These are phyloP conservation scores for Hirundo rustica DNA, from an alignment of 2,797 vertebrate species.

Conservation along the genomic window DNA sequence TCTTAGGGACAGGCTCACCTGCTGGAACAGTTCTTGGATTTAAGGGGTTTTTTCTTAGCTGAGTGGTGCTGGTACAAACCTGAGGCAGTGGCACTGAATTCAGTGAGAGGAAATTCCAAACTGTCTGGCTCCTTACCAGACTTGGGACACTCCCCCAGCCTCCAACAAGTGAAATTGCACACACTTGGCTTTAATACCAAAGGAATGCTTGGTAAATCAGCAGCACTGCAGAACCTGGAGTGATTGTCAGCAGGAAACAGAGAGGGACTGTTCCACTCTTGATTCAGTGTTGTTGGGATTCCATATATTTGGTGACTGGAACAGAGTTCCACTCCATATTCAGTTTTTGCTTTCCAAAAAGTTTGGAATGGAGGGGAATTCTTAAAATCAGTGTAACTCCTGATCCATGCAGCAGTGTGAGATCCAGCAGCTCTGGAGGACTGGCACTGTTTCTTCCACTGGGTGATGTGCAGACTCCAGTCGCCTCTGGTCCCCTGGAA, in stretches of 20 bases:
- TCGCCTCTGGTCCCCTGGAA: neutral
- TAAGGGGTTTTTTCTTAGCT: neutral
- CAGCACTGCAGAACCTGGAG: neutral
- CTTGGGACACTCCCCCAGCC: neutral
- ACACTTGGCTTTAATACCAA: neutral
- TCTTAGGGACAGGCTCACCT: neutral
- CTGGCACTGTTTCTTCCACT: neutral
- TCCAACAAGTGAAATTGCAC: accelerated
- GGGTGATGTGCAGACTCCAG: neutral
- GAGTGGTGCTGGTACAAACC: neutral
- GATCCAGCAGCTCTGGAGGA: neutral
- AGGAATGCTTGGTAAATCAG: neutral
- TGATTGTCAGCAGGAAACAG: neutral
- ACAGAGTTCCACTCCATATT: neutral
- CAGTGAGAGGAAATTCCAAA: neutral
- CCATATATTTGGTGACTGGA: accelerated
- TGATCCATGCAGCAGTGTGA: neutral
- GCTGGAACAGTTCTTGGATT: neutral
- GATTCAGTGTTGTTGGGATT: no score
- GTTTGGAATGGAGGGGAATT: neutral
- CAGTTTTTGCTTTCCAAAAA: neutral
- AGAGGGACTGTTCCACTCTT: neutral
- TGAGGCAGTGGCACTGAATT: neutral
- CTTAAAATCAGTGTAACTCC: neutral
- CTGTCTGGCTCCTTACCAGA: accelerated